phyloP scores from a whole-genome alignment of 2,113 vertebrate genomes.

The Oxyura jamaicensis region DNA sequence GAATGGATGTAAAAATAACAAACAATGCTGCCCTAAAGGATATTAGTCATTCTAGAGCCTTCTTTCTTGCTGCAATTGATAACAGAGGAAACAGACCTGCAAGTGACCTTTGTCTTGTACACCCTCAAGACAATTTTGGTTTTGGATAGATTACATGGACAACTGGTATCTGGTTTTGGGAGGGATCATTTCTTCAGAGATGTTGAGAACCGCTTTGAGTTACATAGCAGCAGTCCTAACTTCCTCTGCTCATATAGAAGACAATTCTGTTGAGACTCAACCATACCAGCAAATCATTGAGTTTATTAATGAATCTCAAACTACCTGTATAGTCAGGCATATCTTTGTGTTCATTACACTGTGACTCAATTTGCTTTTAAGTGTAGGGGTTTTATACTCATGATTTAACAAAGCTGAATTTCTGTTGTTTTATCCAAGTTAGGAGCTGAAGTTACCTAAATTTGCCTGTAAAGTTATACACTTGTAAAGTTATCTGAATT shows the following conservation, averaged over 20 bases:
- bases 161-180: neutral
- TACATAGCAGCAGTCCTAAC: neutral
- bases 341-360: neutral
- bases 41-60: neutral
- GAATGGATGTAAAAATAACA: slow-evolving; percentile 5
- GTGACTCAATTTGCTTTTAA: neutral
- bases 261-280: neutral
- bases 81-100: slow-evolving; percentile 11
- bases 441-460: neutral
- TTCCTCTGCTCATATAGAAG: neutral
- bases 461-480: neutral
- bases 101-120: slow-evolving; percentile 11
- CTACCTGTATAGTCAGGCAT: neutral
- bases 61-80: slow-evolving; percentile 8
- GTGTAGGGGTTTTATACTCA: too few relatives aligned
- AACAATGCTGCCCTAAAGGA: slow-evolving; percentile 7
- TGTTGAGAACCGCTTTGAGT: neutral
- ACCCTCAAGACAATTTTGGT: neutral
- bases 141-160: slow-evolving; percentile 25
- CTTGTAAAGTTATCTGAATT: neutral
- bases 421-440: neutral
- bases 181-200: slow-evolving; percentile 18
- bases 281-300: neutral
- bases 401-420: neutral
- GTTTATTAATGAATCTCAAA: neutral